Evolutionary conservation across 2,888 invertebrate species (phyloP).

Genomic region (Strigamia transsilvanica): DNA sequence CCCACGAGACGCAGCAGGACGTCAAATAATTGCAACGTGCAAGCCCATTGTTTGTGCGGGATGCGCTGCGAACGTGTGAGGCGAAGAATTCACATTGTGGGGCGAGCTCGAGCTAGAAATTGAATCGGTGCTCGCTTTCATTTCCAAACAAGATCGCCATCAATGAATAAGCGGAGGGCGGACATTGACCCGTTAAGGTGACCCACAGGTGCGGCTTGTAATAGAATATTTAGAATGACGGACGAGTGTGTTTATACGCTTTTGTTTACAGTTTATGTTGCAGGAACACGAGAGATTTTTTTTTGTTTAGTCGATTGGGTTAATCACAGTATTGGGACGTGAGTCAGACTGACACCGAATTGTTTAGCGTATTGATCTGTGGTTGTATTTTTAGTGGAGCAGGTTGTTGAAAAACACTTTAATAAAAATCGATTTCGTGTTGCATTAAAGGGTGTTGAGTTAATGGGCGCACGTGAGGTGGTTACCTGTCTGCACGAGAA

Average conservation of each 20-base stretch:
- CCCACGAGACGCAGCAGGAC: constrained; percentile 1
- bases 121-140: not conserved
- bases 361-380: not conserved
- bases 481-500: constrained; percentile 1
- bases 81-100: not conserved
- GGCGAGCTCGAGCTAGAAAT: not conserved
- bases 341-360: not conserved
- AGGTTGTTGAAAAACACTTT: constrained; percentile 19
- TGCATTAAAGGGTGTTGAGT: constrained; percentile 3
- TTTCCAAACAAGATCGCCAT: constrained; percentile 14
- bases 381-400: not conserved
- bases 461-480: constrained; percentile 24
- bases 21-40: not conserved
- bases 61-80: not conserved
- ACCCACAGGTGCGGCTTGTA: constrained; percentile 8
- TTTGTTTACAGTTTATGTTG: not conserved
- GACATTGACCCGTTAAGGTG: not conserved
- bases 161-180: not conserved
- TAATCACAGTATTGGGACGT: not conserved
- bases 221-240: constrained; percentile 2
- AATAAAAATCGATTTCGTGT: constrained; percentile 21
- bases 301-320: constrained; percentile 24
- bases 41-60: not conserved
- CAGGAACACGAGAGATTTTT: not conserved
- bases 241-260: not conserved